Base-by-base conservation (phyloP, 2,113 vertebrate genomes). In the Morone chrysops region DNA sequence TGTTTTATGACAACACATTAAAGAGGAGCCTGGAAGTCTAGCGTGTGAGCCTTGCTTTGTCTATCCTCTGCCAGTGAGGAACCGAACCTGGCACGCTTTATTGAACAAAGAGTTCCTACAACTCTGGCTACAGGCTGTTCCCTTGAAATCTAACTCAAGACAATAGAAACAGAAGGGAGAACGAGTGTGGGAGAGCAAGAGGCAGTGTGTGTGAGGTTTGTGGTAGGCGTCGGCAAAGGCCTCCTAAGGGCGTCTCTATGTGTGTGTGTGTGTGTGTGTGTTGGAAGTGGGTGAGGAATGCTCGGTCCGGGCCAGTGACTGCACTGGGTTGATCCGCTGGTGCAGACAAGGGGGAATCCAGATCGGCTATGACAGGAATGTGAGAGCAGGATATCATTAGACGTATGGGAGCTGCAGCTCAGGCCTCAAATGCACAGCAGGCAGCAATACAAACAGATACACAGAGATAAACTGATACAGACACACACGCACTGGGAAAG, bases 1-100 rank as follows among this genome's bases (percentile, higher is more conserved):
- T 87, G 90, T 92, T 93, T 93, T 93, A 93, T 92, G 92, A 93
- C 92, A 90, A 91, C 87, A 92, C 90, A 93, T 93, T 93, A 93
- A 93, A 94, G 93, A 92, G 93, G 92, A 94, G 93, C 87, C 92
- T 81, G 80, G 59, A 84, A 93, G 92, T 93, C 93, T 93, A 74
- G 90, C 47, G 54, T 76, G 87, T 31, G 83, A 92, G 90, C 74
- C 80, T 84, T 53, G 89, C 85, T 80, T 87, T 90, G 87, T 90
- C 87, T 84, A 16, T 48, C 51, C 87, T 76, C 72, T 84, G 88
- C 90, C 92, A 92, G 82, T 79, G 68, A 91, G 89, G 84, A 90
- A 87, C 87, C 43, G 2, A 86, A 91, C 85, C 90, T 85, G 86
- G 82, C 85, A 83, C 80, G 81, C 82, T 92, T 89, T 90, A 70